Base-by-base conservation (phyloP, 2,888 invertebrate genomes). In the Drosophila lacicola region DNA sequence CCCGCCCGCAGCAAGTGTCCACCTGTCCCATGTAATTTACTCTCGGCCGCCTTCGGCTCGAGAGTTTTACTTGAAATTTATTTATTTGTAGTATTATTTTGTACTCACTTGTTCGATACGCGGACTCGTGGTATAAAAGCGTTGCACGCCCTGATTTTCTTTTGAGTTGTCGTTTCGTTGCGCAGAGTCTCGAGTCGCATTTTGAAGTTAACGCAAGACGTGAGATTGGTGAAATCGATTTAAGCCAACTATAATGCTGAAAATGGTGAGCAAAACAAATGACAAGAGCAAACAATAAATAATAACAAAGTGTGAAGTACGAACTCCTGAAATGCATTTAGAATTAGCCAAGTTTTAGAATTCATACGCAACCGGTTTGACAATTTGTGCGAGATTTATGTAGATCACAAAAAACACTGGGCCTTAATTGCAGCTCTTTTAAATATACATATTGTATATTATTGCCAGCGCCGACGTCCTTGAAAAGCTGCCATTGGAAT, bases 101-200 rank as follows among this genome's bases (percentile, higher is more conserved):
- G 42, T 47, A 50, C 68, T 66, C 64, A 66, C 65, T 29, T 78
- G 76, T 73, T 70, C 73, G 74, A 77, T 73, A 63, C 70, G 80
- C 81, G 75, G 29, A 88, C 34, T 74, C 62, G 78, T 88, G 90
- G 91, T 92, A 92, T 92, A 92, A 91, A 82, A 91, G 92, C 92
- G 85, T 90, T 89, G 89, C 88, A 89, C 91, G 87, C 87, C 88
- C 90, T 86, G 90, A 85, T 90, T 91, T 91, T 92, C 91, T 91
- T 91, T 92, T 90, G 91, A 92, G 91, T 92, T 90, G 91, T 91
- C 91, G 90, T 90, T 91, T 90, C 89, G 91, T 90, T 92, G 90
- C 90, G 91, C 91, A 92, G 91, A 92, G 92, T 91, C 90, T 91
- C 55, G 29, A 62, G 41, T 60, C 51, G 63, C 61, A 9, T 25